These are phyloP conservation scores for Erebia aethiops DNA, from an alignment of 2,888 invertebrate genomes.

Conservation along the genomic window DNA sequence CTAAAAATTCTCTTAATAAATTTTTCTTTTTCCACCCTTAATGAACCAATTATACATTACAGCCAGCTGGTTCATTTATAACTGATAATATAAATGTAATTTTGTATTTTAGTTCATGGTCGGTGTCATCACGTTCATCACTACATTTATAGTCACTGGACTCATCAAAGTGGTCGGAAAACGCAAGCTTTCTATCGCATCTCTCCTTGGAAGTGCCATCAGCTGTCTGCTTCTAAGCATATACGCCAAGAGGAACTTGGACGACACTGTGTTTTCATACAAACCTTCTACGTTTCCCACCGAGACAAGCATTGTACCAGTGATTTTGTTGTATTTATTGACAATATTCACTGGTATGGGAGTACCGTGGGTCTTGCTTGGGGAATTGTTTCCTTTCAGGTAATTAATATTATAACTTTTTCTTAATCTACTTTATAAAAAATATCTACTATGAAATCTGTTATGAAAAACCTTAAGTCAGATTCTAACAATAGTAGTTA, in stretches of 20 bases:
- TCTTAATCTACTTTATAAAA: background rate
- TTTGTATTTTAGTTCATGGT: constrained; percentile 67
- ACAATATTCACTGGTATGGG: constrained; percentile 67
- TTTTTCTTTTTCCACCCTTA: too few species aligned
- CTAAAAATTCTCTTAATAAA: too few species aligned
- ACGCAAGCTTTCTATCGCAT: constrained; percentile 70
- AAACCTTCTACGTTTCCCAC: constrained; percentile 64
- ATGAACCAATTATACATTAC: too few species aligned
- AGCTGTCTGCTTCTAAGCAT: constrained; percentile 68
- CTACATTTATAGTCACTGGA: constrained; percentile 64
- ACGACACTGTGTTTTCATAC: constrained; percentile 70
- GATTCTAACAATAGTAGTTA: background rate
- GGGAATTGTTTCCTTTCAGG: constrained; percentile 84
- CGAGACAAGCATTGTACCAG: constrained; percentile 65
- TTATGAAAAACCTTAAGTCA: too few species aligned
- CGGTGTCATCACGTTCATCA: constrained; percentile 72
- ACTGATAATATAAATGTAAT: background rate
- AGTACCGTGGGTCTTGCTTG: constrained; percentile 81
- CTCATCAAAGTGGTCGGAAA: constrained; percentile 74
- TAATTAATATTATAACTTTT: constrained; percentile 45
- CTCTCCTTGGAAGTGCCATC: constrained; percentile 67
- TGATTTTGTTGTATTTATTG: constrained; percentile 67
- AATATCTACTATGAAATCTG: background rate
- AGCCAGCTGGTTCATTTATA: too few species aligned
- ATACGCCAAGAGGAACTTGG: constrained; percentile 65